These are phyloP conservation scores for Pagetopsis macropterus DNA, from an alignment of 2,797 vertebrate genomes.

Conservation along the genomic window DNA sequence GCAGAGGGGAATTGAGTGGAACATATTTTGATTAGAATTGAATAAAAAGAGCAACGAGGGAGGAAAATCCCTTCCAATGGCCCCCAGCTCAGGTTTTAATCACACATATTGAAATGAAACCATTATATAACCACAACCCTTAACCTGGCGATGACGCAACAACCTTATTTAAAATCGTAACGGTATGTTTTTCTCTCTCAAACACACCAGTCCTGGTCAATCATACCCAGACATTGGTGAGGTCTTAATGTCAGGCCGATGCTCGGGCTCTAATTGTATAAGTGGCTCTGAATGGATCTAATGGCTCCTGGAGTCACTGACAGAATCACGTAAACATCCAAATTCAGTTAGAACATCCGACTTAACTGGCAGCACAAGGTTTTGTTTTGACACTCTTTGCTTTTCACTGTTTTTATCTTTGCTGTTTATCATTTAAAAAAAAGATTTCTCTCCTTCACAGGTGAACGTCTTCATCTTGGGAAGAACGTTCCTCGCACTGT, in stretches of 20 bases:
- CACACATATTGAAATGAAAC: conserved; percentile 42
- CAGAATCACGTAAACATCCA: background rate
- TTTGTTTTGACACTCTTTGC: background rate
- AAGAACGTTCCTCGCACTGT: conserved; percentile 92
- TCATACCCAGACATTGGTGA: background rate
- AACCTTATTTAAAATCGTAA: background rate
- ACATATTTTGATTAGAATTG: conserved; percentile 16
- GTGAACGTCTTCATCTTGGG: conserved; percentile 98
- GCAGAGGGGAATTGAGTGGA: background rate
- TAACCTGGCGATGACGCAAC: conserved; percentile 31
- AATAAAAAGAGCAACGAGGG: conserved; percentile 2
- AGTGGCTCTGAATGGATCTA: conserved; percentile 23
- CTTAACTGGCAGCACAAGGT: background rate
- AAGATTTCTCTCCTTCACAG: conserved; percentile 72
- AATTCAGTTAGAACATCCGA: conserved; percentile 10
- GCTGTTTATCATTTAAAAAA: background rate
- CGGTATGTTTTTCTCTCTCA: background rate
- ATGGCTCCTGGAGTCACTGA: conserved; percentile 10
- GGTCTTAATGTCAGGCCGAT: conserved; percentile 2
- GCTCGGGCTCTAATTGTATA: conserved; percentile 4
- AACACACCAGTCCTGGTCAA: background rate
- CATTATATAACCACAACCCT: conserved; percentile 38
- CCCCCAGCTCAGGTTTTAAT: conserved; percentile 49
- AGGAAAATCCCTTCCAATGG: background rate
- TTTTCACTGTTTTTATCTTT: background rate